Base-by-base conservation (phyloP, 2,888 invertebrate species). In the Macrophya annulata region DNA sequence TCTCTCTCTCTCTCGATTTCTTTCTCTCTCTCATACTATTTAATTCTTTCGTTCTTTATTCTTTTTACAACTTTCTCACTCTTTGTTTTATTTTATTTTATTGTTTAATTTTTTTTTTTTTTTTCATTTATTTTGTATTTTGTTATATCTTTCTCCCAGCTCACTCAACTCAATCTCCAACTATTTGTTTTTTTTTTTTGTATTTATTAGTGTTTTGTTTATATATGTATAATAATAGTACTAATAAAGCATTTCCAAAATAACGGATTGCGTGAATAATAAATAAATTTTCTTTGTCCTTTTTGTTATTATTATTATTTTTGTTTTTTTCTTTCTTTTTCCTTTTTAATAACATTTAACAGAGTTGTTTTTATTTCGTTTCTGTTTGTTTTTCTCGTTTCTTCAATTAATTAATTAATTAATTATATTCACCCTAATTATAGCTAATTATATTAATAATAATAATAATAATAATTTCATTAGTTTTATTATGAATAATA, bases 261-360 rank as follows among this genome's bases (percentile, higher is more conserved):
- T 84, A 87, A 87, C 86, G 86, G 85, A 87, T 84, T 86, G 88
- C 86, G 85, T 82, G 62, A 84, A 85, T 82, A 87, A 88, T 88
- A 87, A 88, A 88, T 88, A 88, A 86, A 85, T 81, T 55, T 76
- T 77, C 31, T 77, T 82, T 48, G n/a, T 59, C 51, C 51, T 59
- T 76, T 45, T 45, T 77, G 59, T 65, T 74, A 45, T 45, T 83
- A 48, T 76, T 85, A 76, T 83, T 76, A 65, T 72, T 85, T 84
- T 10, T 62, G 4, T 25, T 62, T 25, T 62, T 12, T 9, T 62
- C 21, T 59, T 21, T 8, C 4, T 59, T 59, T 21, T 59, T 62
- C 25, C 25, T 62, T 25, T 62, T 62, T 4, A 25, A 62, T 25
- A 62, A 62, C 62, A 62, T 25, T 62, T 25, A 62, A 62, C 62